Percentiles rank a stretch among this genome's conserved stretches.
phyloP scores from a whole-genome alignment of 2,888 invertebrate species.

The Portevinia maculata region DNA sequence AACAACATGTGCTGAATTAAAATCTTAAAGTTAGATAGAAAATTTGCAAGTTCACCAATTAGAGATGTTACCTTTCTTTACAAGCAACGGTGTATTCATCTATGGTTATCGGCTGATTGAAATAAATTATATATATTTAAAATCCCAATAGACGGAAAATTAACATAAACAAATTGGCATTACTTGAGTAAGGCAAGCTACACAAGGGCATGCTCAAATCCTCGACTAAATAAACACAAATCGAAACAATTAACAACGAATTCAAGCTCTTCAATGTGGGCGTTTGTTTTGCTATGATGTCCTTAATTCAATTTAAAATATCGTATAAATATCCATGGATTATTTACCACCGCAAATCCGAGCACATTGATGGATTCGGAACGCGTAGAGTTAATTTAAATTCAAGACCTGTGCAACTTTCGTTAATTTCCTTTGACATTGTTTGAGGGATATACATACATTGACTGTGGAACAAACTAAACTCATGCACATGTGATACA shows the following conservation, averaged over 20 bases:
- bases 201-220: constrained; percentile 24
- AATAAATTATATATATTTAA: constrained; percentile 63
- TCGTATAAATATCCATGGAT: constrained; percentile 73
- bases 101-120: constrained; percentile 54
- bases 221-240: constrained; percentile 73
- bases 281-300: constrained; percentile 40
- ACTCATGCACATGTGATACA: constrained; percentile 42
- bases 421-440: constrained; percentile 73
- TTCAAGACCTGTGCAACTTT: constrained; percentile 70
- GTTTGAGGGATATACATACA: constrained; percentile 49
- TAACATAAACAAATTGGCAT: constrained; percentile 67
- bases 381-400: constrained; percentile 64
- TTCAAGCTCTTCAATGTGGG: constrained; percentile 31
- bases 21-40: constrained; percentile 32
- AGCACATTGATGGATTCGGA: constrained; percentile 54
- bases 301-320: constrained; percentile 73
- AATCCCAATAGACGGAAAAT: constrained; percentile 62
- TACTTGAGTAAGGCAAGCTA: constrained; percentile 18
- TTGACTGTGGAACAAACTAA: constrained; percentile 18
- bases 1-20: constrained; percentile 9
- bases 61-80: constrained; percentile 19
- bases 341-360: constrained; percentile 66
- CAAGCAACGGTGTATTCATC: constrained; percentile 3
- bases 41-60: constrained; percentile 45
- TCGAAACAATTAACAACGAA: constrained; percentile 71